Conservation (phyloP, 2,113 vertebrate species). For the Prionailurus bengalensis region DNA sequence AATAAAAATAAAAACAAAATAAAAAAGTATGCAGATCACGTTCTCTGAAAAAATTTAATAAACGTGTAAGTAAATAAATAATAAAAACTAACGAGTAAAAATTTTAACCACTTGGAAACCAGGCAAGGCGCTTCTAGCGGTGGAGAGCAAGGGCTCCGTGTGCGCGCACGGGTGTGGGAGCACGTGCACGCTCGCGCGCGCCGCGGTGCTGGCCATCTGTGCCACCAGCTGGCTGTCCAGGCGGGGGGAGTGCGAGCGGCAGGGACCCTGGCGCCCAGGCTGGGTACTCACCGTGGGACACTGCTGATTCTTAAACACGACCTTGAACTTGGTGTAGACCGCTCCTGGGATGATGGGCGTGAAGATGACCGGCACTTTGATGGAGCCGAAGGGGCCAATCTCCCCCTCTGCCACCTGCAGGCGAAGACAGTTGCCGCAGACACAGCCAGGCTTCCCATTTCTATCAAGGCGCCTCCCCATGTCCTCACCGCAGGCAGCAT, state of each 20-base stretch:
- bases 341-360: constrained; percentile 91
- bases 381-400: constrained; percentile 90
- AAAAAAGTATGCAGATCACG: neutral
- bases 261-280: accelerated
- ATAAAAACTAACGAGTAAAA: neutral
- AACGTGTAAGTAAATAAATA: neutral
- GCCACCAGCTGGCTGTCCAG: accelerated
- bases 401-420: constrained; percentile 90
- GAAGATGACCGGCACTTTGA: constrained; percentile 92
- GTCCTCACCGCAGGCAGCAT: accelerated
- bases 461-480: neutral
- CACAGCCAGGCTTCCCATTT: accelerated
- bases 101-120: neutral
- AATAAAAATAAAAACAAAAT: neutral
- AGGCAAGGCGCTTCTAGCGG: neutral
- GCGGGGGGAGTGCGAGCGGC: accelerated
- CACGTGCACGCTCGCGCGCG: accelerated
- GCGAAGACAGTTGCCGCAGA: neutral
- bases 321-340: constrained; percentile 87
- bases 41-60: neutral
- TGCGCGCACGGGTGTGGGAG: too few species aligned
- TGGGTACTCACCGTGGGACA: constrained; percentile 90
- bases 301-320: constrained; percentile 89
- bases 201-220: accelerated
- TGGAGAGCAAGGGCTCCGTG: neutral